A percentile compares a stretch with the other conserved stretches of the same genome.
phyloP scores from a whole-genome alignment of 2,888 invertebrate genomes.

The Notodonta dromedarius region DNA sequence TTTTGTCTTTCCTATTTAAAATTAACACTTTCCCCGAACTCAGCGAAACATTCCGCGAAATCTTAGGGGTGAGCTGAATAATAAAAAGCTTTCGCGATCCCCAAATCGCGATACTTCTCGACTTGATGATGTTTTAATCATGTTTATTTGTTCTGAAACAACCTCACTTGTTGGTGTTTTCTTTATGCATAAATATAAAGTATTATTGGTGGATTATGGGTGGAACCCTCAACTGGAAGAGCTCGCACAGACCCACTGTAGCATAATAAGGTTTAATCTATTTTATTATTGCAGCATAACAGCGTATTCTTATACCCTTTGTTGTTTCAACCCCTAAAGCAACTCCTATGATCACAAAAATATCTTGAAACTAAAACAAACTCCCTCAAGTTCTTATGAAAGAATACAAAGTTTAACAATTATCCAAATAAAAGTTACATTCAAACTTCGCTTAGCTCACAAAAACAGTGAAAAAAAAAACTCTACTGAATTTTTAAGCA shows the following conservation, averaged over 20 bases:
- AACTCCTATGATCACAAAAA: neutral
- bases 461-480: neutral
- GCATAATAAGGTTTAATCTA: too few relatives aligned
- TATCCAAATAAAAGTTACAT: constrained; percentile 3
- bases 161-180: neutral
- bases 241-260: too few relatives aligned
- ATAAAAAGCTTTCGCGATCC: constrained; percentile 55
- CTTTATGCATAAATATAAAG: neutral
- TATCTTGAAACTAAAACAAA: constrained; percentile 2
- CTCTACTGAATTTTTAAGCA: neutral
- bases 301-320: neutral
- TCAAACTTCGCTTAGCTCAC: neutral
- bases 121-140: constrained; percentile 63
- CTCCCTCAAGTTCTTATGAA: neutral
- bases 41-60: constrained; percentile 49
- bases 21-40: constrained; percentile 68
- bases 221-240: too few relatives aligned
- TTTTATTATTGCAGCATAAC: neutral
- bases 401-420: constrained; percentile 6
- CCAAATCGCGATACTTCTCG: constrained; percentile 50
- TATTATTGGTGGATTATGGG: neutral
- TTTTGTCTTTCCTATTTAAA: constrained; percentile 67
- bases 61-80: constrained; percentile 65
- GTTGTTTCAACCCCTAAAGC: neutral
- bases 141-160: constrained; percentile 14